phyloP scores from a whole-genome alignment of 1,140 invertebrate species.

The Drosophila virilis region DNA sequence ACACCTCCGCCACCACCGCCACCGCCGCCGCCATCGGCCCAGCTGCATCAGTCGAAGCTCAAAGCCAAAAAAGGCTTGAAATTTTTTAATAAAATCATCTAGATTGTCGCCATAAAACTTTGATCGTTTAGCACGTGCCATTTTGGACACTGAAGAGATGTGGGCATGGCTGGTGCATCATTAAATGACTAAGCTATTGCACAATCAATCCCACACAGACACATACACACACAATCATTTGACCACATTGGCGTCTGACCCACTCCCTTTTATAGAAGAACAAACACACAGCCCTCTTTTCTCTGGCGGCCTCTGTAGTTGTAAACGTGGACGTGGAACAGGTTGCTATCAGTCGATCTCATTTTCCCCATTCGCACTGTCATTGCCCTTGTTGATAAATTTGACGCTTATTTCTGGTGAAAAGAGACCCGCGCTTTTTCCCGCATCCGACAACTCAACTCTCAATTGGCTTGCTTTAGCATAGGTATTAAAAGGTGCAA shows the following conservation, averaged over 20 bases:
- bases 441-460: not conserved
- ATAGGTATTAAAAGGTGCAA: not conserved
- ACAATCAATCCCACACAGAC: constrained; percentile 3
- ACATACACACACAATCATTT: constrained; percentile 20
- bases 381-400: not conserved
- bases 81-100: constrained; percentile 72
- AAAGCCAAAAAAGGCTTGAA: constrained; percentile 39
- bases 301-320: not conserved
- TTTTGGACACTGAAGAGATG: not conserved
- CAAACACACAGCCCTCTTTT: too few relatives aligned
- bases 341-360: not conserved
- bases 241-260: constrained; percentile 11
- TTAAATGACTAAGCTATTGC: constrained; percentile 15
- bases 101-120: constrained; percentile 22
- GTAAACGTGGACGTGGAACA: not conserved
- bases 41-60: constrained; percentile 30
- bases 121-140: not conserved
- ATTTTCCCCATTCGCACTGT: not conserved
- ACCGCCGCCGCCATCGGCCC: constrained; percentile 19
- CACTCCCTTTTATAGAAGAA: not conserved
- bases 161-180: constrained; percentile 18
- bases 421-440: not conserved
- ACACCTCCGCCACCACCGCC: constrained; percentile 57
- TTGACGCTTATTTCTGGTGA: not conserved
- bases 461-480: not conserved